Percentiles rank a stretch among this genome's conserved stretches.
Conservation (phyloP, 2,113 vertebrate species). For the Triplophysa siluroides region DNA sequence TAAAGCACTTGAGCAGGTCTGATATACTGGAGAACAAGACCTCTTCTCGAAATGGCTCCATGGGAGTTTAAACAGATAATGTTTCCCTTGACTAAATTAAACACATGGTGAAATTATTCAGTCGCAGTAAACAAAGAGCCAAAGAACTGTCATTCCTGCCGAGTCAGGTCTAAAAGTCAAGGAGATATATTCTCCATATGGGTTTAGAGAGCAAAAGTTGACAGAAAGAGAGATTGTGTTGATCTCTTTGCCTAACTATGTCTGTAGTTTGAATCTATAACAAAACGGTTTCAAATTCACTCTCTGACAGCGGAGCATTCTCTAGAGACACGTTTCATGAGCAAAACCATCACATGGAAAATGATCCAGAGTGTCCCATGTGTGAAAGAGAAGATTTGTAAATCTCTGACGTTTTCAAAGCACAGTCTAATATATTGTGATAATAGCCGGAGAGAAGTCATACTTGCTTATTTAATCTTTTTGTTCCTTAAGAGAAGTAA, state of each 20-base stretch:
- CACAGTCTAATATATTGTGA: too few relatives aligned
- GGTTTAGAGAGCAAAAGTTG: not conserved
- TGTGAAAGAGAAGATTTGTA: too few relatives aligned
- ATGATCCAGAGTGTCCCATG: not conserved
- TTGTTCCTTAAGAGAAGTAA: too few relatives aligned
- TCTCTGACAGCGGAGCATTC: slow-evolving; percentile 5
- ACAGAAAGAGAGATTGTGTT: slow-evolving; percentile 1
- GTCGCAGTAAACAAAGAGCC: not conserved
- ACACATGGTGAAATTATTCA: not conserved
- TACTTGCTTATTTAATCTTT: too few relatives aligned
- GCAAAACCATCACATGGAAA: slow-evolving; percentile 17
- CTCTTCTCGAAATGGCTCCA: not conserved
- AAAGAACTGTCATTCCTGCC: not conserved
- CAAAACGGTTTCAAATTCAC: not conserved
- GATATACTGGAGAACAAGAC: not conserved
- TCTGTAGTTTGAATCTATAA: slow-evolving; percentile 18
- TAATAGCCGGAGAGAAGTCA: too few relatives aligned
- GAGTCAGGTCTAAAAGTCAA: slow-evolving; percentile 7
- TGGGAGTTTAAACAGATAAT: slow-evolving; percentile 1
- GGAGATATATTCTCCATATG: slow-evolving; percentile 18
- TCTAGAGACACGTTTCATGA: not conserved
- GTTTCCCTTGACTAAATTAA: slow-evolving; percentile 22
- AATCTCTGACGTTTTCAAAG: too few relatives aligned
- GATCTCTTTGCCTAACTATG: not conserved
- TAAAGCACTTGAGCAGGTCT: not conserved